Base-by-base conservation (phyloP, 1,140 invertebrate species). In the Drosophila lini region DNA sequence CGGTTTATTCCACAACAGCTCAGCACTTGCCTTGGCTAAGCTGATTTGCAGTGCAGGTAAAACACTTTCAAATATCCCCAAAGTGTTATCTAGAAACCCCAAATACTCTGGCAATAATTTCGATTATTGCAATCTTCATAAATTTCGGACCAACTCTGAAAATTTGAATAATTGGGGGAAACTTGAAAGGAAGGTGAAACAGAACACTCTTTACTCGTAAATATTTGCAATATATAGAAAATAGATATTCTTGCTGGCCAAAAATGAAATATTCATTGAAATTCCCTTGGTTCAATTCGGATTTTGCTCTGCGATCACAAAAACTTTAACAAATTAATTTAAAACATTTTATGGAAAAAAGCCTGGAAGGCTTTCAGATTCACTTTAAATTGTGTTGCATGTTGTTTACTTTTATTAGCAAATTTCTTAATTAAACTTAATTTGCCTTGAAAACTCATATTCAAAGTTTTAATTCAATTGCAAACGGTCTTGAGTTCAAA, bases 11-110 rank as follows among this genome's bases (percentile, higher is more conserved):
- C 45, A 52, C n/a, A 62, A 36, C 62, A 63, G 25, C 56, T 80
- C 74, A 73, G 75, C 75, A 76, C 50, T 59, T 28, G 44, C 41
- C 64, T 6, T 13, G 44, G 58, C 67, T 52, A 79, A 75, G 44
- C 56, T 42, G 58, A 83, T 77, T 77, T 64, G 9, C 31, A 22
- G 80, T 84, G 63, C 77, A 77, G 62, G 48, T 52, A 34, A 16
- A 70, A 56, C 41, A 47, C 53, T 62, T 75, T 34, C 25, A 50
- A 42, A 55, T 19, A 69, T 13, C 38, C 19, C 42, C 34, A 56
- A 40, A 28, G 48, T 50, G 6, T 4, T 8, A 15, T 58, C 52
- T 10, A 15, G 8, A 22, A 19, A 22, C 4, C 32, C 7, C 2
- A 11, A 36, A 36, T 36, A 22, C 15, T 22, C 7, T 10, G 16